phyloP scores from a whole-genome alignment of 2,888 invertebrate genomes.

The Lasioglossum morio region DNA sequence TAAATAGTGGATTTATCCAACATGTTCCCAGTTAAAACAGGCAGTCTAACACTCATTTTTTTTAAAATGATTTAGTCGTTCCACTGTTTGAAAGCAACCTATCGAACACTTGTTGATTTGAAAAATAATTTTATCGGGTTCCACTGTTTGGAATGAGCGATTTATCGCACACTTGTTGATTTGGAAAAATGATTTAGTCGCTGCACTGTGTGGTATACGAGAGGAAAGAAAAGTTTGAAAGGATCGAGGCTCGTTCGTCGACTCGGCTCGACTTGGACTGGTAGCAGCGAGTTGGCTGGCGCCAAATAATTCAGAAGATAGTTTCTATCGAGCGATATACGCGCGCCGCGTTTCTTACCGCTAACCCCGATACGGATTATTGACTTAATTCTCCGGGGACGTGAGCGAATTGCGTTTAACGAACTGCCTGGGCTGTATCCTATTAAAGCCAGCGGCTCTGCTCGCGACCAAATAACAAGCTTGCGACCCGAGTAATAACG shows the following conservation, averaged over 20 bases:
- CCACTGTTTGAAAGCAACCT: neutral
- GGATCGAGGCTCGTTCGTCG: neutral
- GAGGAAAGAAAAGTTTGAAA: neutral
- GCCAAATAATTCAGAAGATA: conserved; percentile 46
- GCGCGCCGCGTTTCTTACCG: conserved; percentile 28
- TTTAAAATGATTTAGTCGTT: neutral
- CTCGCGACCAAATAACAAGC: neutral
- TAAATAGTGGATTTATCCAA: neutral
- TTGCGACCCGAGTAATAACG: neutral
- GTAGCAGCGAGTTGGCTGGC: conserved; percentile 27
- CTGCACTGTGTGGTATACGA: neutral
- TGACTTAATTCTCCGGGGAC: conserved; percentile 54
- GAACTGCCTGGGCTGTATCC: conserved; percentile 15
- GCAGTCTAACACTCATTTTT: neutral
- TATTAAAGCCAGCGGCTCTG: neutral
- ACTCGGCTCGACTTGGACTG: conserved; percentile 5
- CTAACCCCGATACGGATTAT: conserved; percentile 50
- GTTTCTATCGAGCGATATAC: conserved; percentile 46
- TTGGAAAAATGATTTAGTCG: neutral
- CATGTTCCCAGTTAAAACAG: neutral
- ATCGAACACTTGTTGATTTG: neutral
- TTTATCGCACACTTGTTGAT: neutral
- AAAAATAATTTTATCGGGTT: neutral
- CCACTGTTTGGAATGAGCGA: neutral
- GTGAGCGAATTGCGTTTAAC: conserved; percentile 41